Evolutionary conservation across 2,888 invertebrate genomes (phyloP).

Genomic region (Phortica magna): DNA sequence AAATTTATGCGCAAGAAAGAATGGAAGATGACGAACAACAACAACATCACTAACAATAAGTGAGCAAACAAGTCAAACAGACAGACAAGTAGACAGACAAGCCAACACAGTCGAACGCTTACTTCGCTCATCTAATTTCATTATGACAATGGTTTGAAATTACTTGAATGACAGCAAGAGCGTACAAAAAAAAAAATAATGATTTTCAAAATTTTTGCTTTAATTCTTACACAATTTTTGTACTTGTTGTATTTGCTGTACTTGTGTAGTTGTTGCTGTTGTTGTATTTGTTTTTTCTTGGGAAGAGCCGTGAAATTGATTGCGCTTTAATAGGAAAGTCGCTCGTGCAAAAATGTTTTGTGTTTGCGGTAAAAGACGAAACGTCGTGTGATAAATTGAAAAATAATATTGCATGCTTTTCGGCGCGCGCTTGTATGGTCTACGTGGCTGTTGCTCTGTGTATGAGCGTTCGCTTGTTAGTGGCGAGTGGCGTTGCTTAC

Average conservation of each 20-base stretch:
- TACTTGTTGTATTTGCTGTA: neutral
- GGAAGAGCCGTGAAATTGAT: conserved; percentile 52
- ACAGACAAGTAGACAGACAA: neutral
- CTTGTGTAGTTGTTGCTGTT: neutral
- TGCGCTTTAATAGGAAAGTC: conserved; percentile 57
- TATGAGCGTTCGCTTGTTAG: neutral
- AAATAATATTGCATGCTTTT: conserved; percentile 58
- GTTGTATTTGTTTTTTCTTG: conserved; percentile 28
- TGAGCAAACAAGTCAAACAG: neutral
- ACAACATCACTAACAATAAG: no score
- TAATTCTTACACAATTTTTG: conserved; percentile 29
- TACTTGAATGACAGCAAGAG: conserved; percentile 50
- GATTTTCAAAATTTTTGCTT: conserved; percentile 21
- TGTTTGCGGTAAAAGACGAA: neutral
- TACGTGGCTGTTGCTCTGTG: neutral
- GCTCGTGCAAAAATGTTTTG: conserved; percentile 40
- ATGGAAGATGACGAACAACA: neutral
- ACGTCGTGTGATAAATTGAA: conserved; percentile 66
- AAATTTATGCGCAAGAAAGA: conserved; percentile 9
- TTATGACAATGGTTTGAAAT: conserved; percentile 62
- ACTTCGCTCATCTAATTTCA: conserved; percentile 55
- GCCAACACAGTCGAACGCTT: neutral
- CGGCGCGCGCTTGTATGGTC: neutral
- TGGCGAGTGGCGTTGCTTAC: neutral
- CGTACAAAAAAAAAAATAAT: neutral